These are phyloP conservation scores for Mesochorus sp. DNA, from an alignment of 2,888 invertebrate genomes.

Conservation along the genomic window DNA sequence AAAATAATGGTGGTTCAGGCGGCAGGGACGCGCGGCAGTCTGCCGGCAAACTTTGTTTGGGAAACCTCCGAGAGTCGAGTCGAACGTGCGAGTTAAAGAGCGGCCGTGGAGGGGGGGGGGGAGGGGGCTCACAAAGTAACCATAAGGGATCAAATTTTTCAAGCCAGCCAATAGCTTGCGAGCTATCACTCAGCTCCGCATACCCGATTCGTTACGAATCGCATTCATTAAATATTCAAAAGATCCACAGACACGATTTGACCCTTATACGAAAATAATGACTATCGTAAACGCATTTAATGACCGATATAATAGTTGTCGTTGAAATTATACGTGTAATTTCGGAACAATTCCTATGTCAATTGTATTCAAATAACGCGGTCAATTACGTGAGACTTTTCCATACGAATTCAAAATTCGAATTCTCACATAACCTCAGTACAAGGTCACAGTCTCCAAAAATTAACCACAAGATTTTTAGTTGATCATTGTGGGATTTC, in stretches of 20 bases:
- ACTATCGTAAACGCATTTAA: no score
- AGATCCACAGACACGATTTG: neutral
- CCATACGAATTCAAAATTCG: no score
- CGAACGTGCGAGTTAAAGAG: conserved; percentile 34
- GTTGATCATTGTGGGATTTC: no score
- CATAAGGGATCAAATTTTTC: conserved; percentile 58
- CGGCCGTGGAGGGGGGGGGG: no score
- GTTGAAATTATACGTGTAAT: neutral
- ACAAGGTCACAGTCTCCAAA: no score
- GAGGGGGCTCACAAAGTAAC: conserved; percentile 27
- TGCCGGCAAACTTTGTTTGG: conserved; percentile 61
- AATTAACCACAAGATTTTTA: no score
- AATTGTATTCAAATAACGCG: no score
- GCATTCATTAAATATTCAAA: neutral
- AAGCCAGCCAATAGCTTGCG: conserved; percentile 57
- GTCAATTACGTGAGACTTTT: no score
- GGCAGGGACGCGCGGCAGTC: conserved; percentile 35
- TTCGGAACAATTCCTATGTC: no score
- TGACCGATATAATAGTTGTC: neutral
- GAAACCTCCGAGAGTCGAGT: conserved; percentile 51
- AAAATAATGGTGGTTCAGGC: conserved; percentile 43
- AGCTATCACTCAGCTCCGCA: neutral
- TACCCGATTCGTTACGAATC: neutral
- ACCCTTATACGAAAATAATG: no score
- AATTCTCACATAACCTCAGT: no score